Evolutionary conservation across 2,888 invertebrate genomes (phyloP).

Genomic region (Drosophila pegasa): DNA sequence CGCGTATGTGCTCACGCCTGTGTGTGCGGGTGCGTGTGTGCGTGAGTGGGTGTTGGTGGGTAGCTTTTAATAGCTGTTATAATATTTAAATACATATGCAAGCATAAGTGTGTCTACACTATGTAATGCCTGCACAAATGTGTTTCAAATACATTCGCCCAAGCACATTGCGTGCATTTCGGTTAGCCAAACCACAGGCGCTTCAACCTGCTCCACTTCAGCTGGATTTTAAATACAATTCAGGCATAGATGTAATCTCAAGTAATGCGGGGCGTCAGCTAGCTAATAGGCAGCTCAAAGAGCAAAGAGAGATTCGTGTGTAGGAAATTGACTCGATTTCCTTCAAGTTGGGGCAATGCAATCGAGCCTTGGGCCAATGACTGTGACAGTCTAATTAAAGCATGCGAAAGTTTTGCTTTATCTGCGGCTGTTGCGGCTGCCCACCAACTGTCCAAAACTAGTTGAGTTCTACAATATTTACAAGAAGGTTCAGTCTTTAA

Average conservation of each 20-base stretch:
- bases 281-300: not conserved
- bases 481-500: slow-evolving; percentile 16
- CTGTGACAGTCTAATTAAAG: slow-evolving; percentile 5
- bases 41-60: not conserved
- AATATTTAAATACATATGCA: slow-evolving; percentile 9
- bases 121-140: not conserved
- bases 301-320: not conserved
- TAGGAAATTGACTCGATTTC: too few relatives aligned
- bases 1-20: not conserved
- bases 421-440: slow-evolving; percentile 7
- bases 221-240: not conserved
- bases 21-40: not conserved
- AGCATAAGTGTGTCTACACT: not conserved
- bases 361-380: not conserved
- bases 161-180: not conserved
- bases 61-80: slow-evolving; percentile 4
- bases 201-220: not conserved
- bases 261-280: not conserved
- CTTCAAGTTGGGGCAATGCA: not conserved
- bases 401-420: not conserved
- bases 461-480: slow-evolving; percentile 28
- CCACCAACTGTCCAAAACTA: slow-evolving; percentile 1
- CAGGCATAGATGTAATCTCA: too few relatives aligned
- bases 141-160: not conserved
- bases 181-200: not conserved